Evolutionary conservation across 2,888 invertebrate genomes (phyloP), one percentile per base, ranked within the genome.

Genomic region (Petrolisthes cinctipes): DNA sequence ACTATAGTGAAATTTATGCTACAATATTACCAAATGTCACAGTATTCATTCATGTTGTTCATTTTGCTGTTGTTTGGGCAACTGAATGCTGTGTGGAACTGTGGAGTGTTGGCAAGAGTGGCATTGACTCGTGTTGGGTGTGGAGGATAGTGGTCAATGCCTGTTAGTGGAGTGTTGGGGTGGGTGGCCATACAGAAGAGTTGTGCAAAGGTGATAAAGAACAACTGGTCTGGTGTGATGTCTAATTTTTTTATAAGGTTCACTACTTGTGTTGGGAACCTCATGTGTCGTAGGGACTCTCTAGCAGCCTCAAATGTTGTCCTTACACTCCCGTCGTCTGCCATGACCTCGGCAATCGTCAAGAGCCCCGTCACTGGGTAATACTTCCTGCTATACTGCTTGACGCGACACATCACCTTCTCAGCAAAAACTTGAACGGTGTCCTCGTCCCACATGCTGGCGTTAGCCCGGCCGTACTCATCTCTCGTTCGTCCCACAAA

Each of bases 291-390:
- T 2, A 86, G 56, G 14, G 37, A 57, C 14, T 11, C 53, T 4
- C 23, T 9, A 6, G 66, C 75, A 53, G 86, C 75, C 66, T 61
- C 56, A 51, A 66, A 86, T 6, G 86, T 78, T 5, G 71, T 86
- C n/a, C 66, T 23, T 17, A 86, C 54, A 37, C 86, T 83, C 11
- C 76, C 82, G 23, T 86, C 86, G 51, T 86, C 86, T 9, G 86
- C 86, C 86, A 86, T 82, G 14, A 86, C 86, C 53, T 86, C 86
- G 11, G 82, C 68, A 61, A 78, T 86, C 11, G 86, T 86, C 4
- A 82, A 23, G 17, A 78, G 78, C 61, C 78, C 68, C 5, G 76
- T 51, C 4, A 86, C 75, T 4, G 86, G 61, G 37, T 86, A 86
- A 53, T 86, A 83, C 4, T 17, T 57, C 51, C 83, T 51, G 0